These are phyloP conservation scores for Cephus sareptanus DNA, from an alignment of 2,888 invertebrate genomes.

Conservation along the genomic window DNA sequence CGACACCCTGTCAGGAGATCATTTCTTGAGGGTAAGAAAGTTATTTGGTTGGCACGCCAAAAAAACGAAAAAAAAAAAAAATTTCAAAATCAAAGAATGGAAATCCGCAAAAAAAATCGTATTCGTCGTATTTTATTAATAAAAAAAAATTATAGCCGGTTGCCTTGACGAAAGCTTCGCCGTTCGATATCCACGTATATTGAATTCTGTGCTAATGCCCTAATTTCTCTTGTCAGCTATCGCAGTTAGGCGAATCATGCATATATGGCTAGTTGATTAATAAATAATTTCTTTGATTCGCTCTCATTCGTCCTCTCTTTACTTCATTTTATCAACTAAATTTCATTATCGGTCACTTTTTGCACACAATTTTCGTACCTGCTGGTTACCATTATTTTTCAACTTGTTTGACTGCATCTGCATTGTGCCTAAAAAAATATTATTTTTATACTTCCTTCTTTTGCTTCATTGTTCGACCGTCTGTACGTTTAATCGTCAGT, in stretches of 20 bases:
- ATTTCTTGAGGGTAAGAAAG: constrained; percentile 71
- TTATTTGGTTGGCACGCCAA: constrained; percentile 25
- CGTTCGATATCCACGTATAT: background rate
- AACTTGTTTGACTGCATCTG: background rate
- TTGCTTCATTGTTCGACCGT: background rate
- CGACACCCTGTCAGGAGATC: constrained; percentile 70
- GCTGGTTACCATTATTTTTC: background rate
- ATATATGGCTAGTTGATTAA: constrained; percentile 23
- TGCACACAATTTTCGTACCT: background rate
- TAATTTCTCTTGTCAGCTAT: background rate
- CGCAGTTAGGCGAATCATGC: constrained; percentile 28
- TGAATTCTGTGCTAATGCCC: background rate
- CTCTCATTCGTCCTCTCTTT: background rate
- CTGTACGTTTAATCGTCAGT: background rate
- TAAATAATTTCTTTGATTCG: background rate
- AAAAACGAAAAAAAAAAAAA: background rate
- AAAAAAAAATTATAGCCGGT: background rate
- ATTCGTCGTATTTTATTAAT: background rate
- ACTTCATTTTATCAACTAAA: background rate
- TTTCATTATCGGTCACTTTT: background rate
- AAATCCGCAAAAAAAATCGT: background rate
- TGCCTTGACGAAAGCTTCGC: background rate
- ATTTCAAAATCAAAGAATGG: background rate
- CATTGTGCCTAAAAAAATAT: background rate
- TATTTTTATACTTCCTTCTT: background rate